Evolutionary conservation across 2,888 invertebrate species (phyloP).

Genomic region (Steinernema hermaphroditum): DNA sequence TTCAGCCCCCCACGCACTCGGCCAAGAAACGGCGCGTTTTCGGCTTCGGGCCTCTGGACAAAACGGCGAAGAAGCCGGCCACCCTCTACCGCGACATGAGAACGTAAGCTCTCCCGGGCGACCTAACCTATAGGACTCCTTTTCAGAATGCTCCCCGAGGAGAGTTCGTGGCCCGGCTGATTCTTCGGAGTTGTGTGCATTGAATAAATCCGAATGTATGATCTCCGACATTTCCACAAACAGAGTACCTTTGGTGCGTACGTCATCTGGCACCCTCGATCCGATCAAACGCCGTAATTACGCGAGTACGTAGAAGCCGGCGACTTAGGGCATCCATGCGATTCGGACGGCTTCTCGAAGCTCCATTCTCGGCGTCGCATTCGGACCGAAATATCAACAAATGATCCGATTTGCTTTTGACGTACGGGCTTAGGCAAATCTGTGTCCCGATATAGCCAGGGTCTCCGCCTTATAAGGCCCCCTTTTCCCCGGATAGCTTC

Average conservation of each 20-base stretch:
- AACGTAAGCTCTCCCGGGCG: not conserved
- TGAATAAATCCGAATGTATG: no score
- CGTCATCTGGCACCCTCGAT: not conserved
- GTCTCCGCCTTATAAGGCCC: not conserved
- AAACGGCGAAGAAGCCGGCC: constrained; percentile 10
- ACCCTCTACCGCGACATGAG: constrained; percentile 4
- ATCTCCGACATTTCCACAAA: no score
- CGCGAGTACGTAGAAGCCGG: constrained; percentile 4
- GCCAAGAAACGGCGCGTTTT: constrained; percentile 8
- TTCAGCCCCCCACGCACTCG: not conserved
- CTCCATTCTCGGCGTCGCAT: not conserved
- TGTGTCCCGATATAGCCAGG: constrained; percentile 4
- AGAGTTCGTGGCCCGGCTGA: not conserved
- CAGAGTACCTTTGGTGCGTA: not conserved
- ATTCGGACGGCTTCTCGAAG: constrained; percentile 4
- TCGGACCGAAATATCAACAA: constrained; percentile 5
- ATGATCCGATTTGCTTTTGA: constrained; percentile 29
- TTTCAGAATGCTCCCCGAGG: constrained; percentile 16
- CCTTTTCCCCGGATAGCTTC: not conserved
- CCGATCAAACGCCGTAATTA: constrained; percentile 18
- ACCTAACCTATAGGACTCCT: not conserved
- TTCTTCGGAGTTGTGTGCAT: no score
- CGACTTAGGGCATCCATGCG: not conserved
- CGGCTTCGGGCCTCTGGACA: constrained; percentile 13
- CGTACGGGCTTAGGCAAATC: constrained; percentile 17